These are phyloP conservation scores for Ecliptopera silaceata DNA, from an alignment of 2,888 invertebrate genomes.

Conservation along the genomic window DNA sequence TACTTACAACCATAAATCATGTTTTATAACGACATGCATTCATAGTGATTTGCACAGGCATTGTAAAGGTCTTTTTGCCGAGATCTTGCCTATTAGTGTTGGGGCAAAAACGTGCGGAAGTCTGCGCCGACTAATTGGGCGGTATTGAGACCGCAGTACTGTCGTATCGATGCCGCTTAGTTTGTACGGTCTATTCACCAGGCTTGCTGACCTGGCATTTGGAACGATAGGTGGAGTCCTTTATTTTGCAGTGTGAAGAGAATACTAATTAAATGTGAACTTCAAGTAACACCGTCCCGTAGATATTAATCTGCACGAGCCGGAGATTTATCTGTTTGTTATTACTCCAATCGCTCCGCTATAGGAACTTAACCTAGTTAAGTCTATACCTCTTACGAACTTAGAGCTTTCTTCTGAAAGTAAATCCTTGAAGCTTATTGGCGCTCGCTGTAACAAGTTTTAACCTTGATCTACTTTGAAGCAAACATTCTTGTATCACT, in stretches of 20 bases:
- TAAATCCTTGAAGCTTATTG: slow-evolving; percentile 30
- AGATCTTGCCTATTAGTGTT: slow-evolving; percentile 74
- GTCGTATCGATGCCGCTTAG: slow-evolving; percentile 56
- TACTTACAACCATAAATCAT: slow-evolving; percentile 37
- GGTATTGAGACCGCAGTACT: slow-evolving; percentile 68
- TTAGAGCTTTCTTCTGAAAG: slow-evolving; percentile 25
- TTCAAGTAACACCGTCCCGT: slow-evolving; percentile 27
- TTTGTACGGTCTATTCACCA: slow-evolving; percentile 42
- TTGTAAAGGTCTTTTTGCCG: slow-evolving; percentile 57
- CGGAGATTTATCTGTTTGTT: slow-evolving; percentile 27
- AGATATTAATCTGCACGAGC: slow-evolving; percentile 30
- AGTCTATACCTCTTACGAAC: not conserved
- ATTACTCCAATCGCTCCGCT: slow-evolving; percentile 21
- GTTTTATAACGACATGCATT: slow-evolving; percentile 35
- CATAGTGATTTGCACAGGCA: slow-evolving; percentile 36
- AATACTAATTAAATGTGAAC: slow-evolving; percentile 33
- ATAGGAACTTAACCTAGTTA: slow-evolving; percentile 8
- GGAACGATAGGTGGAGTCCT: slow-evolving; percentile 29
- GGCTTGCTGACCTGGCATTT: slow-evolving; percentile 42
- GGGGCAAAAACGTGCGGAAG: slow-evolving; percentile 78
- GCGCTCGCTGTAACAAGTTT: slow-evolving; percentile 23
- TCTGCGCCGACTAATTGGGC: slow-evolving; percentile 73
- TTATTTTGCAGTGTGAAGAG: slow-evolving; percentile 24
- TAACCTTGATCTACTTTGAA: slow-evolving; percentile 32
- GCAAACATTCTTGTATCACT: slow-evolving; percentile 10